These are phyloP conservation scores for Xiphydria camelus DNA, from an alignment of 2,888 invertebrate species.

Conservation along the genomic window DNA sequence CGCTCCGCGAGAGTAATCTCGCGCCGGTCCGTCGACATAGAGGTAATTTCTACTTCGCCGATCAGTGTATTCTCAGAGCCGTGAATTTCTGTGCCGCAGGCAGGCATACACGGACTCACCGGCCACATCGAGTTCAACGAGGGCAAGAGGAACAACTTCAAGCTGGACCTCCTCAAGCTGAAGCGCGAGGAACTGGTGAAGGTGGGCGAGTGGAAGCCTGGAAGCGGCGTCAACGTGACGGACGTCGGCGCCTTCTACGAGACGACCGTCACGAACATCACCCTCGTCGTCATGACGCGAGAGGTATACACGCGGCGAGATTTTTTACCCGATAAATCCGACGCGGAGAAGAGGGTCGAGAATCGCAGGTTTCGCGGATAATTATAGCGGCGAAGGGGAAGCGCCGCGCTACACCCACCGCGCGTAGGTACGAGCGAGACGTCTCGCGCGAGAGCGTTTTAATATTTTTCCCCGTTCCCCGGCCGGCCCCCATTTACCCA, in stretches of 20 bases:
- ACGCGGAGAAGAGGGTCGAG: neutral
- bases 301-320: constrained; percentile 64
- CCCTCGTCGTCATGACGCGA: constrained; percentile 86
- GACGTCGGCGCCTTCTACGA: constrained; percentile 86
- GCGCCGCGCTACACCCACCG: neutral
- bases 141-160: constrained; percentile 81
- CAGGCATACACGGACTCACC: constrained; percentile 81
- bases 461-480: too few relatives aligned
- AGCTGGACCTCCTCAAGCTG: constrained; percentile 81
- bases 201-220: constrained; percentile 82
- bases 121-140: constrained; percentile 86
- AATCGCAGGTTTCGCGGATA: neutral
- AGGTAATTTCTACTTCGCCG: too few relatives aligned
- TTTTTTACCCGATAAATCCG: neutral
- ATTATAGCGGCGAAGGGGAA: constrained; percentile 1
- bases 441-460: too few relatives aligned
- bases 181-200: constrained; percentile 77
- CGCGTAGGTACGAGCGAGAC: too few relatives aligned
- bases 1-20: too few relatives aligned
- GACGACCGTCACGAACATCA: constrained; percentile 81
- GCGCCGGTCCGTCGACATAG: too few relatives aligned
- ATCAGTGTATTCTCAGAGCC: too few relatives aligned
- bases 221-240: constrained; percentile 76
- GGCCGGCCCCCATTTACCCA: neutral
- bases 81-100: constrained; percentile 63